Evolutionary conservation across 2,888 invertebrate species (phyloP).

Genomic region (Ennomos erosarius): DNA sequence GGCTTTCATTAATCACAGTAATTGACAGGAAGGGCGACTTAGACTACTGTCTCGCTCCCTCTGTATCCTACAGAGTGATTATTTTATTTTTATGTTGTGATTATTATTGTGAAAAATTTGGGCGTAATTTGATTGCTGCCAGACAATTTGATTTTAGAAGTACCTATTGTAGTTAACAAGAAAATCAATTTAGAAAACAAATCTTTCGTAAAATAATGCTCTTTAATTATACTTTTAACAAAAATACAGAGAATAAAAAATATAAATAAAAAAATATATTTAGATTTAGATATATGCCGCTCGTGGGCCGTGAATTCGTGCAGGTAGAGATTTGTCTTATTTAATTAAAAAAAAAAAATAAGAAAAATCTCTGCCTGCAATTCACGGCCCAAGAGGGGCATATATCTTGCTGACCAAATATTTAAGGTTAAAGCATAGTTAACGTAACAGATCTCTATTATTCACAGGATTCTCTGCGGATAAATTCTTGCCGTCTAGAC

Average conservation of each 20-base stretch:
- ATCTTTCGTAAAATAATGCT: too few relatives aligned
- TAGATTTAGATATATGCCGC: too few relatives aligned
- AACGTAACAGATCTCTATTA: slow-evolving; percentile 35
- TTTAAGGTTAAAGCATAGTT: slow-evolving; percentile 37
- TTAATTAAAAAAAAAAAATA: background rate
- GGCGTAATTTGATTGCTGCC: slow-evolving; percentile 14
- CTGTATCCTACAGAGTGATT: slow-evolving; percentile 51
- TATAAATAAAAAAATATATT: too few relatives aligned
- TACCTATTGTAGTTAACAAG: background rate
- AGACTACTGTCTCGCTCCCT: slow-evolving; percentile 56
- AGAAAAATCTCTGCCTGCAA: slow-evolving; percentile 14
- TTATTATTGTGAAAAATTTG: slow-evolving; percentile 56
- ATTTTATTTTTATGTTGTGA: slow-evolving; percentile 60
- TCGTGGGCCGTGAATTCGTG: too few relatives aligned
- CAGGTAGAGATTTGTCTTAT: too few relatives aligned
- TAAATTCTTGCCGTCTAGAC: slow-evolving; percentile 42
- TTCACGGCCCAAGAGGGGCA: slow-evolving; percentile 29
- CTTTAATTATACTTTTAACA: too few relatives aligned
- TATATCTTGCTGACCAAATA: slow-evolving; percentile 33
- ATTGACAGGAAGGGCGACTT: slow-evolving; percentile 78
- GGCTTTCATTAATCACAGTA: slow-evolving; percentile 81
- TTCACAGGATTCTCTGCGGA: slow-evolving; percentile 32
- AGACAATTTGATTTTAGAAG: slow-evolving; percentile 4
- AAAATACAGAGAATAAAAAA: too few relatives aligned
- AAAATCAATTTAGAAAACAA: background rate